phyloP scores from a whole-genome alignment of 1,140 invertebrate genomes.

The Listronotus bonariensis region DNA sequence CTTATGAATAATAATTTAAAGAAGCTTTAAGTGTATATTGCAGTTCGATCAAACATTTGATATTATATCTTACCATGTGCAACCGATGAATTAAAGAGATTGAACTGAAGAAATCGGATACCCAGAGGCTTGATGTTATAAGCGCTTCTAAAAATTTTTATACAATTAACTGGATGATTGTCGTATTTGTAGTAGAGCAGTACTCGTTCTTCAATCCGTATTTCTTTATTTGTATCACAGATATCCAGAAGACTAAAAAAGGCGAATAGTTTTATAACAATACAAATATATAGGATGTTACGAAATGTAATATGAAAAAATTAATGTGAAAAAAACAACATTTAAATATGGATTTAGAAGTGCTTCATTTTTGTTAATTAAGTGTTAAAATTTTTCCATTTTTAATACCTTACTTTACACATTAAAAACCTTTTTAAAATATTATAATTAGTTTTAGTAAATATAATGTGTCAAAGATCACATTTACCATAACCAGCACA shows the following conservation, averaged over 20 bases:
- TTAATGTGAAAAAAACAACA: too few relatives aligned
- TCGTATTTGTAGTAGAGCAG: constrained; percentile 97
- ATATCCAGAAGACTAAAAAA: constrained; percentile 92
- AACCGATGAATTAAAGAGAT: constrained; percentile 88
- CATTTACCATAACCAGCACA: too few relatives aligned
- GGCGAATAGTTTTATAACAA: not conserved
- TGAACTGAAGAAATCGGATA: constrained; percentile 89
- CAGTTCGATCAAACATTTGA: not conserved
- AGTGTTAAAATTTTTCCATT: too few relatives aligned
- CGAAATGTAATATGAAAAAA: not conserved
- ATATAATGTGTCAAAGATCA: too few relatives aligned
- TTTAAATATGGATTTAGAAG: too few relatives aligned
- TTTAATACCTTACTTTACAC: too few relatives aligned
- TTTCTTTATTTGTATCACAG: constrained; percentile 91
- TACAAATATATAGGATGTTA: not conserved
- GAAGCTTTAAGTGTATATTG: too few relatives aligned
- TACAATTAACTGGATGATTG: constrained; percentile 93
- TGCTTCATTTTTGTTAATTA: too few relatives aligned
- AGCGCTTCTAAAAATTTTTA: constrained; percentile 93
- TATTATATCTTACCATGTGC: constrained; percentile 17
- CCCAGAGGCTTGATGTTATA: constrained; percentile 85
- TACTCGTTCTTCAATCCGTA: constrained; percentile 87
- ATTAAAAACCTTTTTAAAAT: too few relatives aligned
- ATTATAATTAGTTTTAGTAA: too few relatives aligned
- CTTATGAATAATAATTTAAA: too few relatives aligned